Percentiles rank a stretch among this genome's conserved stretches.
Evolutionary conservation across 2,113 vertebrate species (phyloP).

Genomic region (Aspidoscelis tigris): DNA sequence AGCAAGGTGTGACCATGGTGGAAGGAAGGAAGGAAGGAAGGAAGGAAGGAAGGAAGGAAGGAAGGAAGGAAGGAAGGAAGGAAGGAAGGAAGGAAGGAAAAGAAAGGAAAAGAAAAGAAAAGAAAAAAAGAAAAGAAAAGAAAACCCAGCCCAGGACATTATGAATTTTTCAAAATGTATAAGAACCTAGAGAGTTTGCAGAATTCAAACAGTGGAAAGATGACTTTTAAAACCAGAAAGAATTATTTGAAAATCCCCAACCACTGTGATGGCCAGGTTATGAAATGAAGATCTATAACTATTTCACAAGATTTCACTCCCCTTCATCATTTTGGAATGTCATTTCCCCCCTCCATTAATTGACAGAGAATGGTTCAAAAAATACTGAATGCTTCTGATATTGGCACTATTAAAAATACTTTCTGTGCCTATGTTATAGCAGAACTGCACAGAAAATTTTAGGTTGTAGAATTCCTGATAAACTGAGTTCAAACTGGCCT

Average conservation of each 20-base stretch:
- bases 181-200: too few species aligned
- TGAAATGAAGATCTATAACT: not conserved
- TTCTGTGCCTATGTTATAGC: slow-evolving; percentile 38
- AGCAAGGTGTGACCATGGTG: too few species aligned
- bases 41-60: too few species aligned
- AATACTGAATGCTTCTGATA: slow-evolving; percentile 38
- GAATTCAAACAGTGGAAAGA: not conserved
- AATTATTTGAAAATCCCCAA: slow-evolving; percentile 26
- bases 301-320: not conserved
- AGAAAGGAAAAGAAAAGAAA: too few species aligned
- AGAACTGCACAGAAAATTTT: slow-evolving; percentile 60
- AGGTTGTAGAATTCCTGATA: slow-evolving; percentile 57
- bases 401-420: slow-evolving; percentile 36
- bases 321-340: not conserved
- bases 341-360: not conserved
- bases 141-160: not conserved
- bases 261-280: too few species aligned
- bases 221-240: not conserved
- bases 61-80: too few species aligned
- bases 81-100: too few species aligned
- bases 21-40: too few species aligned
- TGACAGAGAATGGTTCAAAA: not conserved
- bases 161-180: not conserved
- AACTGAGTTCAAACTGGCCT: slow-evolving; percentile 48
- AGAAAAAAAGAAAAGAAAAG: not conserved